Conservation (phyloP, 2,113 vertebrate species). For the Corythornis madagascariensis region DNA sequence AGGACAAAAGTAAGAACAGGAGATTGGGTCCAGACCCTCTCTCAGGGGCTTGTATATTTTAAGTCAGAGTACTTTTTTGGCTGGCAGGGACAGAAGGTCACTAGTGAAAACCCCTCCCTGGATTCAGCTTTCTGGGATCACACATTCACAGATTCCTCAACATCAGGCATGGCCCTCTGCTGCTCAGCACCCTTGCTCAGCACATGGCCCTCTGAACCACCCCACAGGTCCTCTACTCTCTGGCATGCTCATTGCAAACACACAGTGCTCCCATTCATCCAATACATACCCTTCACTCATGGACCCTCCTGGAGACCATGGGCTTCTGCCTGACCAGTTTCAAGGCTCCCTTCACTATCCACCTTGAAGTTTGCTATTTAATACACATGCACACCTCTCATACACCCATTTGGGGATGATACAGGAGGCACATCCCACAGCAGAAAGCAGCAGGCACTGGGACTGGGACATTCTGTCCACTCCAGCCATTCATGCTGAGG, state of each 20-base stretch:
- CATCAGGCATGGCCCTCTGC: background rate
- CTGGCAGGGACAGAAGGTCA: too few species aligned
- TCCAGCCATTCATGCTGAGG: background rate
- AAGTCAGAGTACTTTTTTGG: background rate
- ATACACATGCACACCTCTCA: background rate
- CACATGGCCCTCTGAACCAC: background rate
- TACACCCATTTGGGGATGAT: background rate
- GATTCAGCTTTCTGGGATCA: background rate
- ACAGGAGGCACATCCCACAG: background rate
- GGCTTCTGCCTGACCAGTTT: too few species aligned
- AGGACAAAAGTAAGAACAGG: background rate
- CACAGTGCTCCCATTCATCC: too few species aligned
- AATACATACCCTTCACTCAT: too few species aligned
- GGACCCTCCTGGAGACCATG: too few species aligned
- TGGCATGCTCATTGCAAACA: background rate
- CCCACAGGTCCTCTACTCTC: background rate
- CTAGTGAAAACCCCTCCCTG: background rate
- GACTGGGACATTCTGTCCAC: background rate
- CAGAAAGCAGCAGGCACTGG: background rate
- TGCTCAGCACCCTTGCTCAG: background rate
- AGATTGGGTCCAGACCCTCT: background rate
- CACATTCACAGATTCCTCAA: background rate
- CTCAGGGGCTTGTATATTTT: background rate
- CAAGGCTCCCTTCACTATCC: background rate
- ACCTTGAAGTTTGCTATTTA: background rate